Evolutionary conservation across 1,140 invertebrate species (phyloP).

Genomic region (Aradophagus sp.): DNA sequence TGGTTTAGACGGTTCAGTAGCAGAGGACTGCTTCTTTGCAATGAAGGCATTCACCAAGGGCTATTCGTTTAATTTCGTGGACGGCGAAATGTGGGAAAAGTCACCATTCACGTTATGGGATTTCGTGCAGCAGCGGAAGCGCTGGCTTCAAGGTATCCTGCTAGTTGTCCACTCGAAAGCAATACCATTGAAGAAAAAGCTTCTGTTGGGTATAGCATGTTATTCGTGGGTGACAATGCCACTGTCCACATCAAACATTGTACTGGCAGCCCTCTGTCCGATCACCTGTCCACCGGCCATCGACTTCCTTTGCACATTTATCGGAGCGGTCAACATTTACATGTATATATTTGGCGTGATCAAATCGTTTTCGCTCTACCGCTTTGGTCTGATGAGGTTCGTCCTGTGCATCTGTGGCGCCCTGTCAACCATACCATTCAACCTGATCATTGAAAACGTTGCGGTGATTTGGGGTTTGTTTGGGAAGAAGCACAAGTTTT

Average conservation of each 20-base stretch:
- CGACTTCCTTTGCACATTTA: constrained; percentile 91
- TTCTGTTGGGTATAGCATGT: constrained; percentile 90
- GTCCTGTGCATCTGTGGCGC: constrained; percentile 87
- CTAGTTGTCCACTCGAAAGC: constrained; percentile 92
- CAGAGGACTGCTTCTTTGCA: constrained; percentile 97
- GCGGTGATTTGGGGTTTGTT: constrained; percentile 94
- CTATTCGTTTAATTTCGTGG: constrained; percentile 93
- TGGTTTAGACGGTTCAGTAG: constrained; percentile 95
- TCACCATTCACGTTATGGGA: constrained; percentile 96
- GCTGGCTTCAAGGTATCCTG: constrained; percentile 97
- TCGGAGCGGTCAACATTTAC: constrained; percentile 93
- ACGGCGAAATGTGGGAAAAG: constrained; percentile 99
- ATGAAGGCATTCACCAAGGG: constrained; percentile 92
- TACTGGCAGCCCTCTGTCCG: constrained; percentile 88
- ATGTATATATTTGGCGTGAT: constrained; percentile 97
- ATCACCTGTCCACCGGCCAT: constrained; percentile 89
- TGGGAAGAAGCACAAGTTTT: constrained; percentile 95
- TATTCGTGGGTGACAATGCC: constrained; percentile 98
- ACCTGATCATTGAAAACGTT: constrained; percentile 94
- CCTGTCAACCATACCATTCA: constrained; percentile 92
- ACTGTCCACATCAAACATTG: constrained; percentile 90
- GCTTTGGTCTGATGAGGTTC: constrained; percentile 88
- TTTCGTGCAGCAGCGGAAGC: constrained; percentile 95
- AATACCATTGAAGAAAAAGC: constrained; percentile 88
- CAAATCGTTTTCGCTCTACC: constrained; percentile 93